phyloP scores from a whole-genome alignment of 2,888 invertebrate genomes.

The Operophtera brumata region DNA sequence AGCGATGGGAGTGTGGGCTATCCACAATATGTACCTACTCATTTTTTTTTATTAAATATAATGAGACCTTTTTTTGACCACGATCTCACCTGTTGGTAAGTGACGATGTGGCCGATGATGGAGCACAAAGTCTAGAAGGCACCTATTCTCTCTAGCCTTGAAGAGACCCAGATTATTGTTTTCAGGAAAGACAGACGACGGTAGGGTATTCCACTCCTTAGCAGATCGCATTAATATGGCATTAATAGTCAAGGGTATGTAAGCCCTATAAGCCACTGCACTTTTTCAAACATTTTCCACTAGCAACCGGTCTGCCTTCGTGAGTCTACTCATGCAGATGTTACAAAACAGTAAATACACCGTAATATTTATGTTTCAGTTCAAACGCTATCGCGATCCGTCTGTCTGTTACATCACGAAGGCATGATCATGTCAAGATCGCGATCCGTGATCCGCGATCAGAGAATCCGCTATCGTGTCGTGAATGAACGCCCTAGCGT shows the following conservation, averaged over 20 bases:
- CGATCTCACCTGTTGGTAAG: too few species aligned
- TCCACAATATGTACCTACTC: too few species aligned
- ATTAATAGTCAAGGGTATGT: neutral
- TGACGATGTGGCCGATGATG: too few species aligned
- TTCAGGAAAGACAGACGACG: too few species aligned
- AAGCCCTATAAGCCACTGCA: slow-evolving; percentile 14
- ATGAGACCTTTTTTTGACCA: too few species aligned
- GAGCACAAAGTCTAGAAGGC: too few species aligned
- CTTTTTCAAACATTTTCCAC: slow-evolving; percentile 9
- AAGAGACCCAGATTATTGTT: too few species aligned
- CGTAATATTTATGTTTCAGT: slow-evolving; percentile 39
- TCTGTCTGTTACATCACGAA: slow-evolving; percentile 58
- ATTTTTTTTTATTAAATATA: too few species aligned
- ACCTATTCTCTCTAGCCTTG: too few species aligned
- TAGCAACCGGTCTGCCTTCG: slow-evolving; percentile 1
- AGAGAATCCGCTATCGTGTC: slow-evolving; percentile 67
- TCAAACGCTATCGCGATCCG: slow-evolving; percentile 43
- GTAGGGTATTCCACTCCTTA: too few species aligned
- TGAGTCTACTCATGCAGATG: slow-evolving; percentile 26
- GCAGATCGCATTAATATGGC: too few species aligned
- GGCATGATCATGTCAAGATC: slow-evolving; percentile 65
- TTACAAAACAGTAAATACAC: slow-evolving; percentile 34
- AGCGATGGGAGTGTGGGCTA: too few species aligned
- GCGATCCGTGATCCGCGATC: slow-evolving; percentile 40
- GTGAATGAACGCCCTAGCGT: slow-evolving; percentile 36